phyloP scores from a whole-genome alignment of 2,797 vertebrate species.

The Fringilla coelebs region DNA sequence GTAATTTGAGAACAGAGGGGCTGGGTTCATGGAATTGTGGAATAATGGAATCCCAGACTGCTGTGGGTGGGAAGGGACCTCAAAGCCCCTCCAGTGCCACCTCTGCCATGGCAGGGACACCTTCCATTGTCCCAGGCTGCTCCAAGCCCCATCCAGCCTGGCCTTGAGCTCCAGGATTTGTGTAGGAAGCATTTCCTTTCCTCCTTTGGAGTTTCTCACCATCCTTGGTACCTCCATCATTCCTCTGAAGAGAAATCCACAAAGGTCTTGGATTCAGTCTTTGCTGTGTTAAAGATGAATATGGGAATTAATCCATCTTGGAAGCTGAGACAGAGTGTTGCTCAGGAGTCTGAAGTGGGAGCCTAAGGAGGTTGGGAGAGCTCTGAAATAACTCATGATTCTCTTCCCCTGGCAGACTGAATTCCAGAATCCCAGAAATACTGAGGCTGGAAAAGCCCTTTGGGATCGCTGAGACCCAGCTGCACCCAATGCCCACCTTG shows the following conservation, averaged over 20 bases:
- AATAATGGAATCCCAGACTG: neutral
- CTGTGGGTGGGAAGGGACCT: neutral
- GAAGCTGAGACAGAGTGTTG: neutral
- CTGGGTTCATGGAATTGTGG: neutral
- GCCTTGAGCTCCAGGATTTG: neutral
- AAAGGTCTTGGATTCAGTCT: neutral
- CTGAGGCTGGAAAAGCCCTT: neutral
- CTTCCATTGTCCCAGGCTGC: neutral
- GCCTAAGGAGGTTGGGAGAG: neutral
- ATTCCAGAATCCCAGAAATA: neutral
- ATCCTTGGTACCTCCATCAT: neutral
- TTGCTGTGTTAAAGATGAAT: neutral
- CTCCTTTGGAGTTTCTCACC: neutral
- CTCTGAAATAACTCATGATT: neutral
- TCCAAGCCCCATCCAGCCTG: neutral
- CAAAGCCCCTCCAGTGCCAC: accelerated
- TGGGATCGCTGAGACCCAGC: accelerated
- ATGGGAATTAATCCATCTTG: neutral
- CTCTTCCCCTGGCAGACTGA: neutral
- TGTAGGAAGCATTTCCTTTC: neutral
- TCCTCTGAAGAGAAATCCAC: neutral
- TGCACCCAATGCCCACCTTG: accelerated
- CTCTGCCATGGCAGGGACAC: neutral
- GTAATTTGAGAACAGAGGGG: accelerated
- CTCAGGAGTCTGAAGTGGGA: neutral